phyloP scores from a whole-genome alignment of 92 coral and sea anemone genomes.

The Parazoanthus atlanticus region DNA sequence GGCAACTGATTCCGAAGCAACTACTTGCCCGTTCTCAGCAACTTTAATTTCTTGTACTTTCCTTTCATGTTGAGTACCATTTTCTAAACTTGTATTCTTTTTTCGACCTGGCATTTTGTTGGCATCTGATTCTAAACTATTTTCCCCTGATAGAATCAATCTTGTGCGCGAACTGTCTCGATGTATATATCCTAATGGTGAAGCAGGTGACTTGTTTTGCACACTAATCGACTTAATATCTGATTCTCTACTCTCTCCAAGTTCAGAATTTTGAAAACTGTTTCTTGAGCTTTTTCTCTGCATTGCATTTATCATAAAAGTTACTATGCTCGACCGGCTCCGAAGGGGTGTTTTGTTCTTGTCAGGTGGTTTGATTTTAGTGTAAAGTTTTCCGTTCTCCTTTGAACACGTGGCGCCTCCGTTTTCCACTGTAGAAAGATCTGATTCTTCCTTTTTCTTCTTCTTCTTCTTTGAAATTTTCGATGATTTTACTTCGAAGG shows the following conservation, averaged over 20 bases:
- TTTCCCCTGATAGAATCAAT: not conserved
- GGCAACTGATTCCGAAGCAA: not conserved
- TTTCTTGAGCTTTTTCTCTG: constrained; percentile 7
- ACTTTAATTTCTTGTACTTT: not conserved
- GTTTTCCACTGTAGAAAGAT: not conserved
- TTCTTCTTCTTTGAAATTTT: constrained; percentile 53
- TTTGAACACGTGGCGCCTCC: not conserved
- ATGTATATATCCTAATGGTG: not conserved
- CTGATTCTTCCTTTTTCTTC: constrained; percentile 6
- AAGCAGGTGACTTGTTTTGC: not conserved
- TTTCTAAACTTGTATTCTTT: not conserved
- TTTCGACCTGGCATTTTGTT: not conserved
- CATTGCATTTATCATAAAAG: constrained; percentile 51
- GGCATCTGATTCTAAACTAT: not conserved
- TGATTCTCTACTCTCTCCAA: not conserved
- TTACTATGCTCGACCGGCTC: constrained; percentile 29
- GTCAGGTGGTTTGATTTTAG: not conserved
- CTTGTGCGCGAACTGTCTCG: not conserved
- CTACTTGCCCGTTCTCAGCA: not conserved
- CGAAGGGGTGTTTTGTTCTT: not conserved
- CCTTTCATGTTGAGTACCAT: not conserved
- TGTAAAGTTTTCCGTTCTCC: not conserved
- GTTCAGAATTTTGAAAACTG: not conserved
- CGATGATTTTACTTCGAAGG: constrained; percentile 64
- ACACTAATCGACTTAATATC: not conserved